phyloP scores from a whole-genome alignment of 2,888 invertebrate genomes.

The Mythimna pallens region DNA sequence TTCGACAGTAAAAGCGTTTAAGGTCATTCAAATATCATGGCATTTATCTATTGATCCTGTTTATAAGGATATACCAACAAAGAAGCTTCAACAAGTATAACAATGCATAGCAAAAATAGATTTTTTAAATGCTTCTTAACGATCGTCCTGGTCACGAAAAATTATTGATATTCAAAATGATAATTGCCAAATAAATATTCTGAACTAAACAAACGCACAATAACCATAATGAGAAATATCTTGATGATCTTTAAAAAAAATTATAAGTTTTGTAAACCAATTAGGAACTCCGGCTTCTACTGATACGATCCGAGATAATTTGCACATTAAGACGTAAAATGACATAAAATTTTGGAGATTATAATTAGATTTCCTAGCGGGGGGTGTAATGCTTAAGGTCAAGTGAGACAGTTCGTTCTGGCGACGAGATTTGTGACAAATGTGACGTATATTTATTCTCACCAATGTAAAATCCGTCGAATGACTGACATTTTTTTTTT shows the following conservation, averaged over 20 bases:
- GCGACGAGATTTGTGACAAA: conserved; percentile 27
- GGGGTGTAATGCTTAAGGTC: conserved; percentile 50
- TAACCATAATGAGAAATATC: conserved; percentile 15
- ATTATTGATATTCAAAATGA: conserved; percentile 17
- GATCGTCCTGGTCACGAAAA: conserved; percentile 16
- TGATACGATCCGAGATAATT: conserved; percentile 31
- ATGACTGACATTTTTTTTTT: background rate
- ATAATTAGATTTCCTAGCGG: conserved; percentile 48
- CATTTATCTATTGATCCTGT: conserved; percentile 66
- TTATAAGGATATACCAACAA: conserved; percentile 44
- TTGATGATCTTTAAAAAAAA: conserved; percentile 41
- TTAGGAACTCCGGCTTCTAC: conserved; percentile 28
- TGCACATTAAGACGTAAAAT: conserved; percentile 40
- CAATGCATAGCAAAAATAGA: conserved; percentile 14
- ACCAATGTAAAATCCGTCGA: conserved; percentile 12
- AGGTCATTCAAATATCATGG: conserved; percentile 70
- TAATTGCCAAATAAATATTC: conserved; percentile 31
- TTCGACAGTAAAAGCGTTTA: conserved; percentile 70
- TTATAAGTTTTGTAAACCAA: conserved; percentile 27
- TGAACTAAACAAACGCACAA: conserved; percentile 15
- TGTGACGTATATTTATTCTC: conserved; percentile 33
- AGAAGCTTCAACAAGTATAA: conserved; percentile 19
- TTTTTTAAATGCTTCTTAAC: conserved; percentile 7
- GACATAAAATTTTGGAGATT: conserved; percentile 33
- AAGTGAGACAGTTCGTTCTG: conserved; percentile 1